A percentile compares a stretch with the other conserved stretches of the same genome.
phyloP scores from a whole-genome alignment of 2,888 invertebrate genomes.

The Agrilus biguttatus region DNA sequence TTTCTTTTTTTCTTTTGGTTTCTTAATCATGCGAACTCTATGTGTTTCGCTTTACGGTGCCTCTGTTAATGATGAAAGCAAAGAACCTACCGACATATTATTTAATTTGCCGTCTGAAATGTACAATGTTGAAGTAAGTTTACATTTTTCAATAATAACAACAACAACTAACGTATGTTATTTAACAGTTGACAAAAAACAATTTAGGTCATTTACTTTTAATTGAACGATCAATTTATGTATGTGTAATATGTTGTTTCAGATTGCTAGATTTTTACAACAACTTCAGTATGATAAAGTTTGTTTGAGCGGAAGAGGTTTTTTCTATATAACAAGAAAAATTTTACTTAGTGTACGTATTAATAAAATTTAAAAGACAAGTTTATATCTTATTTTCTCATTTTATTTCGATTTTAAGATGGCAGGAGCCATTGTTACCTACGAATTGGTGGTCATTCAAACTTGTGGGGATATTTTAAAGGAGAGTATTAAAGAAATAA shows the following conservation, averaged over 20 bases:
- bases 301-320: constrained; percentile 25
- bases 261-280: constrained; percentile 23
- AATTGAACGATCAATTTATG: constrained; percentile 13
- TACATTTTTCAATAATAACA: not conserved
- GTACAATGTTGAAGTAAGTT: constrained; percentile 32
- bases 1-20: constrained; percentile 25
- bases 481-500: not conserved
- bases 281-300: constrained; percentile 24
- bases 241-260: constrained; percentile 7
- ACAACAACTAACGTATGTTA: too few species aligned
- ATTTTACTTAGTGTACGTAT: constrained; percentile 25
- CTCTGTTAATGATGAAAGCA: constrained; percentile 23
- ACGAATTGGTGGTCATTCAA: constrained; percentile 24
- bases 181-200: not conserved
- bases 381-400: not conserved
- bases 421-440: constrained; percentile 24
- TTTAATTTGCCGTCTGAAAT: constrained; percentile 48
- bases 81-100: constrained; percentile 28
- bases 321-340: constrained; percentile 24
- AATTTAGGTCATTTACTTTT: constrained; percentile 1
- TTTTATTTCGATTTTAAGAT: constrained; percentile 17
- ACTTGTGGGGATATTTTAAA: too few species aligned
- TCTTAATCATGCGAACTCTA: constrained; percentile 18
- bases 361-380: not conserved
- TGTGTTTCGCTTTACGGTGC: constrained; percentile 22